Conservation (phyloP, 2,888 invertebrate genomes). For the Diachrysia chrysitis region DNA sequence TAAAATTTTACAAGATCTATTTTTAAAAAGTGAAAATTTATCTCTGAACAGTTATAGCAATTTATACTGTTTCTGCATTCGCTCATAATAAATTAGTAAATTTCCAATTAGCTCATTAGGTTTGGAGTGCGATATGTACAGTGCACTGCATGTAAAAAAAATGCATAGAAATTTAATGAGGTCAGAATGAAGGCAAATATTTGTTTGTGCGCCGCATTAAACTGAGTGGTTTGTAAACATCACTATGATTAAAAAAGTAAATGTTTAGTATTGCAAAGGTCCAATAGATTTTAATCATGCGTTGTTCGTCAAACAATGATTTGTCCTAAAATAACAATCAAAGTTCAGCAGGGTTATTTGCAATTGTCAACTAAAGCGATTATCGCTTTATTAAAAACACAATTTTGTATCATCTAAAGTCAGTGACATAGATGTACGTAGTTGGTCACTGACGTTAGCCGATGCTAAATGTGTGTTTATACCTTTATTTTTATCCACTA, state of each 20-base stretch:
- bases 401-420: too few relatives aligned
- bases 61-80: background rate
- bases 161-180: conserved; percentile 33
- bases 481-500: too few relatives aligned
- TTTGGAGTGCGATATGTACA: background rate
- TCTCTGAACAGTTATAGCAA: background rate
- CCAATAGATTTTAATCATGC: conserved; percentile 7
- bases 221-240: conserved; percentile 34
- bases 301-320: too few relatives aligned
- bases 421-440: too few relatives aligned
- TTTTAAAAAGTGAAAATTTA: background rate
- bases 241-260: conserved; percentile 41
- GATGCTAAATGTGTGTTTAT: too few relatives aligned
- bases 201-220: conserved; percentile 45
- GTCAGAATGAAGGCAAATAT: conserved; percentile 43
- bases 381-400: too few relatives aligned
- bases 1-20: background rate
- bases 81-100: background rate
- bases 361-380: too few relatives aligned
- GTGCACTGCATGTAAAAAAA: conserved; percentile 8
- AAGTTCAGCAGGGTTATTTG: too few relatives aligned
- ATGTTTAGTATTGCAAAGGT: conserved; percentile 13
- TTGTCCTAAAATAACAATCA: too few relatives aligned
- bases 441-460: too few relatives aligned
- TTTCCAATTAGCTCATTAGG: conserved; percentile 8